Evolutionary conservation across 2,113 vertebrate species (phyloP).

Genomic region (Sturnus vulgaris): DNA sequence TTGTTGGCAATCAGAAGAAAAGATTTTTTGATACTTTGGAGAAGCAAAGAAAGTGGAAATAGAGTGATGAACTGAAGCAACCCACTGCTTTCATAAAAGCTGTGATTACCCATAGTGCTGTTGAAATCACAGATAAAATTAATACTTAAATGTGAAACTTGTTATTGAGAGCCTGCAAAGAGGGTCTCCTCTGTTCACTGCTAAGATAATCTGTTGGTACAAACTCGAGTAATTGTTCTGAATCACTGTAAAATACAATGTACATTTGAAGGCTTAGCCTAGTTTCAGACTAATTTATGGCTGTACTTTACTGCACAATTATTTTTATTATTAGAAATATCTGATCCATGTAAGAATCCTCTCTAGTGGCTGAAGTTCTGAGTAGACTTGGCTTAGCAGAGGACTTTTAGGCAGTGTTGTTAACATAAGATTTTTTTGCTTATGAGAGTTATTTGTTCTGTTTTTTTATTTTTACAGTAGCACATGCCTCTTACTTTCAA

Average conservation of each 20-base stretch:
- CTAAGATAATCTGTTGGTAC: not conserved
- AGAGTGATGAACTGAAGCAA: not conserved
- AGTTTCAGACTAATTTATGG: not conserved
- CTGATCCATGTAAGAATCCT: rapidly evolving
- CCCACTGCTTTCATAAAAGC: not conserved
- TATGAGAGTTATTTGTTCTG: not conserved
- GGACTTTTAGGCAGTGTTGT: not conserved
- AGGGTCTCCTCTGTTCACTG: not conserved
- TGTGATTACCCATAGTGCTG: not conserved
- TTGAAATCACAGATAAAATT: not conserved
- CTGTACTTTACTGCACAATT: not conserved
- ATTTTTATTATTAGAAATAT: not conserved
- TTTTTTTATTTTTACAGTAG: not conserved
- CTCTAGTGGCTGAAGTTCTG: not conserved
- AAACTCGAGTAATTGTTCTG: not conserved
- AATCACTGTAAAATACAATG: not conserved
- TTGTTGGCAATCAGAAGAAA: not conserved
- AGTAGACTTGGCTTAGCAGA: not conserved
- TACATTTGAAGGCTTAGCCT: not conserved
- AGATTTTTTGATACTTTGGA: not conserved
- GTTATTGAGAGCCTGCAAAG: not conserved
- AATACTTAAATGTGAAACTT: not conserved
- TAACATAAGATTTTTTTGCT: not conserved
- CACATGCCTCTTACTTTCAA: not conserved
- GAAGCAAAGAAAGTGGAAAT: not conserved